phyloP scores from a whole-genome alignment of 2,888 invertebrate species.

The Chrysolina americana region DNA sequence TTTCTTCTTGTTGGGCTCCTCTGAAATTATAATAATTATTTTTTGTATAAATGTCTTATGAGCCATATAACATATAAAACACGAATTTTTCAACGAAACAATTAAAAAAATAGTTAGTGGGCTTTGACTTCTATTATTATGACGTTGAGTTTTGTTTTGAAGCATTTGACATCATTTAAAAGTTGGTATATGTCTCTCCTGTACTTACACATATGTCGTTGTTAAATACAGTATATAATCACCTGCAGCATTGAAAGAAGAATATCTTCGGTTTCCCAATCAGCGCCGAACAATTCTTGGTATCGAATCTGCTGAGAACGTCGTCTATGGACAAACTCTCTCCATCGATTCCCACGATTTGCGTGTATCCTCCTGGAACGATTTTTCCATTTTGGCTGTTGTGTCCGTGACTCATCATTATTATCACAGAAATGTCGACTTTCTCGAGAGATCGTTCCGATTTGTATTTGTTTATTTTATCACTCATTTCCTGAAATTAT shows the following conservation, averaged over 20 bases:
- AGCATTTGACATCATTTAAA: too few relatives aligned
- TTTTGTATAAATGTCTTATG: too few relatives aligned
- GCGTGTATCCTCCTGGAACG: constrained; percentile 70
- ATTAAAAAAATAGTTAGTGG: too few relatives aligned
- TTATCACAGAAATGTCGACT: constrained; percentile 76
- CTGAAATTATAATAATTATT: constrained; percentile 46
- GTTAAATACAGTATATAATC: too few relatives aligned
- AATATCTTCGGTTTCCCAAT: constrained; percentile 80
- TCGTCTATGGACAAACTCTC: constrained; percentile 70
- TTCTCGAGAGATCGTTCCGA: constrained; percentile 66
- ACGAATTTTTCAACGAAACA: too few relatives aligned
- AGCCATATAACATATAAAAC: too few relatives aligned
- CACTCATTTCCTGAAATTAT: constrained; percentile 52
- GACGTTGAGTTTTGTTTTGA: too few relatives aligned
- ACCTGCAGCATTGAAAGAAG: constrained; percentile 82
- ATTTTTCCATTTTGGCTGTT: constrained; percentile 57
- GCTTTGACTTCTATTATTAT: too few relatives aligned
- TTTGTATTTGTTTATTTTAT: constrained; percentile 68
- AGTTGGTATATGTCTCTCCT: too few relatives aligned
- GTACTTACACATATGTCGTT: too few relatives aligned
- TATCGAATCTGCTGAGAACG: constrained; percentile 76
- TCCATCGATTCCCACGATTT: constrained; percentile 75
- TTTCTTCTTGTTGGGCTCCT: constrained; percentile 58
- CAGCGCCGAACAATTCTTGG: constrained; percentile 72
- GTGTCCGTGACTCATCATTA: constrained; percentile 79